phyloP scores from a whole-genome alignment of 1,140 invertebrate species.

The Papilio polyxenes region DNA sequence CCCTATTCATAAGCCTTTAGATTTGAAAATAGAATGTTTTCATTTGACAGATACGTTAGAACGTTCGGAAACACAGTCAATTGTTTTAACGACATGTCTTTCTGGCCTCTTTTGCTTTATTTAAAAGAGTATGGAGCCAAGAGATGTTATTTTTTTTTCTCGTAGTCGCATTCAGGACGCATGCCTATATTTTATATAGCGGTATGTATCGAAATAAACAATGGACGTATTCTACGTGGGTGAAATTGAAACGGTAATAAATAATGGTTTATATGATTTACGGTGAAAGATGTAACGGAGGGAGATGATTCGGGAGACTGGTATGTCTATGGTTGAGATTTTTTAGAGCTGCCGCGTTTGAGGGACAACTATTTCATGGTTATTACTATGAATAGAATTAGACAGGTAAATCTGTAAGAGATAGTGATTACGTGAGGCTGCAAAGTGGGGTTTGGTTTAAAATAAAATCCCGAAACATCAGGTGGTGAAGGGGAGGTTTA shows the following conservation, averaged over 20 bases:
- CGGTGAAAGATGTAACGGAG: conserved; percentile 42
- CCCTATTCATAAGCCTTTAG: conserved; percentile 34
- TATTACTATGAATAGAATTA: not conserved
- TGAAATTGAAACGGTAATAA: conserved; percentile 77
- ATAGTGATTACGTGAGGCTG: not conserved
- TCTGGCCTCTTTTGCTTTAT: conserved; percentile 78
- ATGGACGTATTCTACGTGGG: conserved; percentile 62
- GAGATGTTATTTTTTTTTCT: conserved; percentile 73
- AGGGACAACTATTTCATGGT: not conserved
- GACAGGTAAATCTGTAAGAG: not conserved
- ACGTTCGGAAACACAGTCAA: conserved; percentile 52
- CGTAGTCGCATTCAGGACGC: conserved; percentile 51
- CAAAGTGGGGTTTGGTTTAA: too few species aligned
- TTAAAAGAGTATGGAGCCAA: conserved; percentile 70
- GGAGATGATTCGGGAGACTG: not conserved
- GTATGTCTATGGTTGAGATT: not conserved
- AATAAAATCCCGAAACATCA: too few species aligned
- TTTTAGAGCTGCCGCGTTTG: not conserved
- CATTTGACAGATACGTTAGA: conserved; percentile 47
- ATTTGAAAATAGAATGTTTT: conserved; percentile 54
- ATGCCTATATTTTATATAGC: conserved; percentile 52
- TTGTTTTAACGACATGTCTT: conserved; percentile 80
- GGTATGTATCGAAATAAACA: conserved; percentile 62
- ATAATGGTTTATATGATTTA: conserved; percentile 78
- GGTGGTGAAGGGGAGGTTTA: too few species aligned